These are phyloP conservation scores for Boloria euphrosyne DNA, from an alignment of 2,888 invertebrate species.

Conservation along the genomic window DNA sequence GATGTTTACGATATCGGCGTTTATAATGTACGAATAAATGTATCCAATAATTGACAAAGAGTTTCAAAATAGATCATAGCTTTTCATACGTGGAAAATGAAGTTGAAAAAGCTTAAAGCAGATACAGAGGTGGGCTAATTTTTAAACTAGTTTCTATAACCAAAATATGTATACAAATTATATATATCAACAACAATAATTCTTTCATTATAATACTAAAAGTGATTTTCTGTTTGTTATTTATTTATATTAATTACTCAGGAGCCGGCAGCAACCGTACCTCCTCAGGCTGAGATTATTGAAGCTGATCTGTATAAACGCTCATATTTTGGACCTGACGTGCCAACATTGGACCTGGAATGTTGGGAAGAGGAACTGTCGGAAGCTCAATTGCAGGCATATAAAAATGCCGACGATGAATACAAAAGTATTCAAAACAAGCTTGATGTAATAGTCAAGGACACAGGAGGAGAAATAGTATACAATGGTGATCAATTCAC, in stretches of 20 bases:
- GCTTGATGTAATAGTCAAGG: constrained; percentile 81
- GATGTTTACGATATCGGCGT: constrained; percentile 3
- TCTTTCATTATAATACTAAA: too few relatives aligned
- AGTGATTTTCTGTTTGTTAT: too few relatives aligned
- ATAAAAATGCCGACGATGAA: constrained; percentile 85
- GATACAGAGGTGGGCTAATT: constrained; percentile 57
- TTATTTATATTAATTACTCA: constrained; percentile 16
- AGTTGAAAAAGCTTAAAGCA: constrained; percentile 65
- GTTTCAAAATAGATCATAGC: too few relatives aligned
- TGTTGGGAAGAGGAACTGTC: constrained; percentile 88
- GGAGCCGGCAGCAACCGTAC: constrained; percentile 46
- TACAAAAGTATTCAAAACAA: constrained; percentile 85
- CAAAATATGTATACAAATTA: neutral
- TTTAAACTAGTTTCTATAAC: neutral
- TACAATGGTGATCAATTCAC: constrained; percentile 86
- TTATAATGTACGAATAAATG: neutral
- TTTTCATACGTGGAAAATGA: constrained; percentile 49
- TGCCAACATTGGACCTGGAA: constrained; percentile 84
- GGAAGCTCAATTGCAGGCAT: constrained; percentile 84
- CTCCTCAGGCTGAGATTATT: constrained; percentile 75
- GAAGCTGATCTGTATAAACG: constrained; percentile 76
- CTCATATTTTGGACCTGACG: constrained; percentile 77
- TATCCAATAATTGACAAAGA: neutral
- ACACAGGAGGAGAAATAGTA: constrained; percentile 84
- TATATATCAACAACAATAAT: neutral